These are phyloP conservation scores for Ranitomeya imitator DNA, from an alignment of 2,113 vertebrate species.

Conservation along the genomic window DNA sequence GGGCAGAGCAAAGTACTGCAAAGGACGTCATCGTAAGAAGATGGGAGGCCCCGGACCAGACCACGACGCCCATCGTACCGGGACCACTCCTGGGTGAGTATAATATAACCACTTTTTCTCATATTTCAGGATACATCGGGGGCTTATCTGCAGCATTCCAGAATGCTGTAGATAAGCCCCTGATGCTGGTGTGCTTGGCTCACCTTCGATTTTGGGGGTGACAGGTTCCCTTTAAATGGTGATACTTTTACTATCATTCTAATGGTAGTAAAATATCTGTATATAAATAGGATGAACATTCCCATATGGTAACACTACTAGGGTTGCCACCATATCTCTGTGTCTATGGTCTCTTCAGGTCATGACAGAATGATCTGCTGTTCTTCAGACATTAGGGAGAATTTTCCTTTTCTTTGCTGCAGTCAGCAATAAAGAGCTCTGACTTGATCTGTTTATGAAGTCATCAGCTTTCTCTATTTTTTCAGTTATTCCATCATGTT, in stretches of 20 bases:
- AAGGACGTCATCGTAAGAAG: no score
- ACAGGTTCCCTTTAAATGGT: no score
- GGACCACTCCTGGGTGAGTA: no score
- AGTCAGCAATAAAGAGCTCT: constrained; percentile 34
- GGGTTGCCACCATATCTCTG: background rate
- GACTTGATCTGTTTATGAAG: constrained; percentile 50
- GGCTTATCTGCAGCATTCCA: no score
- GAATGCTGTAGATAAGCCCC: no score
- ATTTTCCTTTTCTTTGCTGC: constrained; percentile 23
- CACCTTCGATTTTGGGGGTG: no score
- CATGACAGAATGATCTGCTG: background rate
- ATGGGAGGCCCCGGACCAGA: no score
- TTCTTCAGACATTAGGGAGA: constrained; percentile 1
- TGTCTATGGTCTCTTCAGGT: background rate
- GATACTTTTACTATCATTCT: background rate
- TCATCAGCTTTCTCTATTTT: constrained; percentile 45
- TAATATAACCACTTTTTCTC: no score
- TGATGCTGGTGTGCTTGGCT: no score
- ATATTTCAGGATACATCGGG: no score
- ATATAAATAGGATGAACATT: background rate
- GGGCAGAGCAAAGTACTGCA: no score
- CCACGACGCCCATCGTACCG: no score
- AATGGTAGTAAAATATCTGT: background rate
- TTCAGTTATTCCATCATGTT: constrained; percentile 35
- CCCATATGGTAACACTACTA: background rate